These are phyloP conservation scores for Halcyon malimbica DNA, from an alignment of 2,113 vertebrate genomes.

Conservation along the genomic window DNA sequence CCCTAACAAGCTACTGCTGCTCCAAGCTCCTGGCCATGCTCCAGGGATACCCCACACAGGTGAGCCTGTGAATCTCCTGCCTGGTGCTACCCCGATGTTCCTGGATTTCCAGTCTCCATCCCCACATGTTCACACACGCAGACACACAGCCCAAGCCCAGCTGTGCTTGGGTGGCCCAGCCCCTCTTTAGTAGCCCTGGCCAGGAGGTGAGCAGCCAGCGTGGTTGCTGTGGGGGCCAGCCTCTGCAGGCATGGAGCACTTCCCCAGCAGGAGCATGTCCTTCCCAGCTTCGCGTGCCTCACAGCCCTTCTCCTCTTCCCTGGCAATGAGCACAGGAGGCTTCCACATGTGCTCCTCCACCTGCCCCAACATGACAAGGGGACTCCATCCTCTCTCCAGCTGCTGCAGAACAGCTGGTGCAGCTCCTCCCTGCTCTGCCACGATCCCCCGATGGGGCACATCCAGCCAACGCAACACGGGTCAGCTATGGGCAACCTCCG, in stretches of 20 bases:
- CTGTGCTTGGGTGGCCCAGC: not conserved
- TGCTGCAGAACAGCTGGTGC: not conserved
- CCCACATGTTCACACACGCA: not conserved
- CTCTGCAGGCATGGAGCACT: not conserved
- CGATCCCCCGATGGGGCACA: not conserved
- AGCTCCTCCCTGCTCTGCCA: not conserved
- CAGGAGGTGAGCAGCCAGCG: not conserved
- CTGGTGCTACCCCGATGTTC: not conserved
- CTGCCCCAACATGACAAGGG: not conserved
- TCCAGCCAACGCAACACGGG: fast-evolving
- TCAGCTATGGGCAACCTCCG: not conserved
- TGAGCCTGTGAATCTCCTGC: not conserved
- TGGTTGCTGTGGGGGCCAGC: not conserved
- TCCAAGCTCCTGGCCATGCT: not conserved
- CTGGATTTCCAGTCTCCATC: not conserved
- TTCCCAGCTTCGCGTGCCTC: not conserved
- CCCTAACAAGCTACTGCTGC: not conserved
- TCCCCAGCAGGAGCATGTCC: not conserved
- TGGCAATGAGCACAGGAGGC: not conserved
- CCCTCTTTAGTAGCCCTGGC: not conserved
- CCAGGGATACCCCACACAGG: not conserved
- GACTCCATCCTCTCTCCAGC: not conserved
- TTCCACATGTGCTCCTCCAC: not conserved
- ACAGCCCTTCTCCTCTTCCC: not conserved
- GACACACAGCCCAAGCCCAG: not conserved